phyloP scores from a whole-genome alignment of 2,888 invertebrate species.

The Megalurothrips usitatus region DNA sequence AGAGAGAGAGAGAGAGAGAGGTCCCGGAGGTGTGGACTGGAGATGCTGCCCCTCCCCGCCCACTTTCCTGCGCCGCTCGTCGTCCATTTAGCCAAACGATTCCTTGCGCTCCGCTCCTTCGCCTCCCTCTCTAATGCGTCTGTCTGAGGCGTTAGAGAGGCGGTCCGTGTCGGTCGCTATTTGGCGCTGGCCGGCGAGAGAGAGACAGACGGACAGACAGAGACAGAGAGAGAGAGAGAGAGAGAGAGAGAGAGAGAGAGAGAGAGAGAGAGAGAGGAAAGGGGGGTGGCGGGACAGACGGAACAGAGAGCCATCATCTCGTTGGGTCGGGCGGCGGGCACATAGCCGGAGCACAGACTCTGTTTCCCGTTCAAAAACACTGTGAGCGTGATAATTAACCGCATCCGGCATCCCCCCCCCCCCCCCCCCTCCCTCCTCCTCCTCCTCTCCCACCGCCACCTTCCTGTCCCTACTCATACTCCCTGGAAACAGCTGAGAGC shows the following conservation, averaged over 20 bases:
- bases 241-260: slow-evolving; percentile 33
- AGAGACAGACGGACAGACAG: slow-evolving; percentile 16
- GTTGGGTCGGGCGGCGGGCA: background rate
- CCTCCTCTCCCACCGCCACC: too few species aligned
- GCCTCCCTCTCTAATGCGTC: too few species aligned
- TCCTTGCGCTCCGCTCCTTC: too few species aligned
- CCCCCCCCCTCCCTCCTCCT: too few species aligned
- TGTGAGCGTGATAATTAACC: slow-evolving; percentile 3
- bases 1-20: too few species aligned
- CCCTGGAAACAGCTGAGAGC: too few species aligned
- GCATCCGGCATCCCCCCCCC: background rate
- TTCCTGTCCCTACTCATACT: too few species aligned
- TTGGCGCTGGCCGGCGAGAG: slow-evolving; percentile 32
- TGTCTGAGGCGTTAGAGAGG: background rate
- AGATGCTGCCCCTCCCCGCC: too few species aligned
- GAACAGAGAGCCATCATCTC: background rate
- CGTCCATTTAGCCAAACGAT: too few species aligned
- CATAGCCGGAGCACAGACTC: background rate
- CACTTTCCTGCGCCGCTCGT: too few species aligned
- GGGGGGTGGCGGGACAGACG: background rate
- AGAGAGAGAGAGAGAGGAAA: slow-evolving; percentile 27
- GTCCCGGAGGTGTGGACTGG: too few species aligned
- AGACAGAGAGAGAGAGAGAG: slow-evolving; percentile 34
- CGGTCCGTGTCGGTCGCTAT: too few species aligned
- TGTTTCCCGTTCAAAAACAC: background rate